Evolutionary conservation across 2,888 invertebrate genomes (phyloP), one percentile per base, ranked within the genome.

Genomic region (Priocnemis perturbator): DNA sequence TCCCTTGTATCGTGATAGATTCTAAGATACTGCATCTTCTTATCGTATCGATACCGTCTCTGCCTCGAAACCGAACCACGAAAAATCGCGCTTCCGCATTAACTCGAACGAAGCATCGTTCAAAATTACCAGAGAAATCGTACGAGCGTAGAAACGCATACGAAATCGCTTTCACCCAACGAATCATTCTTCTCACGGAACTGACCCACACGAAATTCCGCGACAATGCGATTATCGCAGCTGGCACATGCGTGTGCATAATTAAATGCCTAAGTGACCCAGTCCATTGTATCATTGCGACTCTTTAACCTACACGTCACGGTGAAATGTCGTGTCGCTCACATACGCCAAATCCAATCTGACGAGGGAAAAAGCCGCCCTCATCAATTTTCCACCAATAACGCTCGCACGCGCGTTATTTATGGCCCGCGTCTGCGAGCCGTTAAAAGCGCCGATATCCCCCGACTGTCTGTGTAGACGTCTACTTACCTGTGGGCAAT

Each of bases 11-110:
- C 23, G 53, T 17, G 61, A 72, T 73, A 64, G 67, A 67, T 52
- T 57, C 55, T 57, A 53, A 67, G 65, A 65, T 64, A 59, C 37
- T 52, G 56, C 26, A 56, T 45, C 61, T 68, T 66, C 53, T 50
- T 63, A 68, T 72, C 74, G 71, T 81, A 82, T 83, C 81, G 81
- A 82, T 81, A 81, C 64, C 67, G 69, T 52, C 60, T 47, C 64
- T 62, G 45, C 59, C 52, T 63, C 64, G 48, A 45, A 17, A 23
- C 56, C 48, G n/a, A 23, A 17, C 48, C 30, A 66, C 53, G 48
- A 58, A 67, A 62, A 37, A 37, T 7, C 37, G 14, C 11, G 7
- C 26, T 26, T 26, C 37, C 37, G 26, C 11, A 11, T 11, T 37
- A 26, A 7, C 7, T 11, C 37, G 11, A 37, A 7, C 7, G 7